Percentiles rank a stretch among this genome's conserved stretches.
Evolutionary conservation across 2,797 vertebrate genomes (phyloP).

Genomic region (Syngnathus rostellatus): DNA sequence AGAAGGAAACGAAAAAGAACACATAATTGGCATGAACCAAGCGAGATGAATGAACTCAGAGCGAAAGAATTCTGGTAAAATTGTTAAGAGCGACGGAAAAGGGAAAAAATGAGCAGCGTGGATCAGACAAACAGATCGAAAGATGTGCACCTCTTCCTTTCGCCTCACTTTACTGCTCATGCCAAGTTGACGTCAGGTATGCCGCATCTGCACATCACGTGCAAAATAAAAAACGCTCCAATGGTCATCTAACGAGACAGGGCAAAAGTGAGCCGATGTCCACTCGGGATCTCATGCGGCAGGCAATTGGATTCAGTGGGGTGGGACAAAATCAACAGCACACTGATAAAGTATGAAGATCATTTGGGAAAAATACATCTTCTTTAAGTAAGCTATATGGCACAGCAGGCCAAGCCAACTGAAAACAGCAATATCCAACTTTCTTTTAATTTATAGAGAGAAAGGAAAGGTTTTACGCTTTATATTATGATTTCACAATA

Average conservation of each 20-base stretch:
- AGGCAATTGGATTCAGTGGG: constrained; percentile 22
- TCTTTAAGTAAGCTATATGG: no score
- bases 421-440: no score
- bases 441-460: no score
- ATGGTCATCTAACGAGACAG: constrained; percentile 37
- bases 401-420: no score
- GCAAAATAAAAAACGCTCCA: constrained; percentile 41
- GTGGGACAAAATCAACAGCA: constrained; percentile 31
- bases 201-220: constrained; percentile 33
- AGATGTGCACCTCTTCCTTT: constrained; percentile 12
- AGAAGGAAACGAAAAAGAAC: constrained; percentile 28
- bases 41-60: constrained; percentile 37
- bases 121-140: constrained; percentile 18
- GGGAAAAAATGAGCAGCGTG: constrained; percentile 14
- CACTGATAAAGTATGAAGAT: no score
- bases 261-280: constrained; percentile 31
- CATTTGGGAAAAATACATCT: no score
- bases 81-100: constrained; percentile 28
- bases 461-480: no score
- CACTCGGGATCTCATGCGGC: constrained; percentile 34
- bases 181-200: constrained; percentile 13
- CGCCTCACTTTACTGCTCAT: constrained; percentile 14
- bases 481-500: background rate
- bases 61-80: constrained; percentile 36
- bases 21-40: constrained; percentile 25